Conservation (phyloP, 2,797 vertebrate species). For the Chloroceryle amazona region DNA sequence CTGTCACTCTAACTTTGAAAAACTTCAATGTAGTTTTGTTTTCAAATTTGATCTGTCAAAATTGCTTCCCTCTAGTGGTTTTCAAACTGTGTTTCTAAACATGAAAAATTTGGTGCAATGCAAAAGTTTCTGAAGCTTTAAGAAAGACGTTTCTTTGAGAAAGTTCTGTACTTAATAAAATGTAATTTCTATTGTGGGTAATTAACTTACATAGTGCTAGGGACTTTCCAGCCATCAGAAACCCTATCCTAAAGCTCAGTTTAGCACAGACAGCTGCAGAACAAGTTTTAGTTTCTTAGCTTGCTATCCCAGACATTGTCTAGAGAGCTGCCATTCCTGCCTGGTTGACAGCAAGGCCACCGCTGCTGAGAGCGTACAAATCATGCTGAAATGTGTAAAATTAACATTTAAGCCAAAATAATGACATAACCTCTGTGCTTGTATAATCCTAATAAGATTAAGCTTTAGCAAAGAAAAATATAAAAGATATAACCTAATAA, state of each 20-base stretch:
- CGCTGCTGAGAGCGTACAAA: not conserved
- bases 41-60: not conserved
- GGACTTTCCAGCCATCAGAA: slow-evolving; percentile 39
- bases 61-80: slow-evolving; percentile 12
- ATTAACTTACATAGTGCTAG: not conserved
- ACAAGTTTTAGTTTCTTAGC: not conserved
- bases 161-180: slow-evolving; percentile 9
- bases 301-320: slow-evolving; percentile 14
- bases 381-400: slow-evolving; percentile 67
- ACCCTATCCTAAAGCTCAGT: slow-evolving; percentile 46
- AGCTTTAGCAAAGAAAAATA: slow-evolving; percentile 54
- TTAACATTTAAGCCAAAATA: slow-evolving; percentile 63
- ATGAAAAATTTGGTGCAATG: not conserved
- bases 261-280: slow-evolving; percentile 51
- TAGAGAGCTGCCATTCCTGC: slow-evolving; percentile 35
- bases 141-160: not conserved
- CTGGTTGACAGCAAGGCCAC: not conserved
- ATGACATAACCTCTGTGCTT: slow-evolving; percentile 39
- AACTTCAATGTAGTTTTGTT: not conserved
- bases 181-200: not conserved
- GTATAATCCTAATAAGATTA: slow-evolving; percentile 59
- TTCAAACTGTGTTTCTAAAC: not conserved
- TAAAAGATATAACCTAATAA: slow-evolving; percentile 67
- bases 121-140: not conserved
- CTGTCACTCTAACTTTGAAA: not conserved